Conservation (phyloP, 2,888 invertebrate species). For the Phlogophora meticulosa region DNA sequence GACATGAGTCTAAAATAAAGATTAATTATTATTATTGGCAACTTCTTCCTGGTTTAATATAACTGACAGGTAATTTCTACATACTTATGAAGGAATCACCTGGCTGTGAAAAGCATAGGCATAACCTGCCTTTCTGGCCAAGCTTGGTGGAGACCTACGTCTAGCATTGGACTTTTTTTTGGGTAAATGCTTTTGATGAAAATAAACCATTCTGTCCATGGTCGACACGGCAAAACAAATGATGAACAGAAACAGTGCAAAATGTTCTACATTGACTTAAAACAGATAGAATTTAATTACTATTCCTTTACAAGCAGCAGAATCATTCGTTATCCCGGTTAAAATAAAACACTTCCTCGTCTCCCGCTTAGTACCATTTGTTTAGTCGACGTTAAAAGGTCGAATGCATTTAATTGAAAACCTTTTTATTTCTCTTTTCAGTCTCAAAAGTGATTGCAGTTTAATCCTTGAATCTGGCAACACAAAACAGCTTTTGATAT, state of each 20-base stretch:
- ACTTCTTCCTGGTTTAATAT: too few species aligned
- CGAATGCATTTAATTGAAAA: slow-evolving; percentile 75
- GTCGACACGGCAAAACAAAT: neutral
- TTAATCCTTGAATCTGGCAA: slow-evolving; percentile 47
- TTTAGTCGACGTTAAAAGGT: slow-evolving; percentile 65
- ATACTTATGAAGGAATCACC: too few species aligned
- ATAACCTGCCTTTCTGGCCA: too few species aligned
- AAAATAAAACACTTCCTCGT: slow-evolving; percentile 63
- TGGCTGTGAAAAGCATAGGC: too few species aligned
- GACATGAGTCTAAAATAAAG: too few species aligned
- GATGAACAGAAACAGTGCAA: neutral
- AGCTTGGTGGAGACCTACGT: too few species aligned
- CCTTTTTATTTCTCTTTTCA: slow-evolving; percentile 66
- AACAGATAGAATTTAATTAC: slow-evolving; percentile 49
- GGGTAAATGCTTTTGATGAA: too few species aligned
- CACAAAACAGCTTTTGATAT: slow-evolving; percentile 24
- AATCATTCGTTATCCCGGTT: slow-evolving; percentile 59
- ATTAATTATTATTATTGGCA: too few species aligned
- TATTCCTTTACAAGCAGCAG: slow-evolving; percentile 35
- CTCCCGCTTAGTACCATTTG: slow-evolving; percentile 68
- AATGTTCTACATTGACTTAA: neutral
- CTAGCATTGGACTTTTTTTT: too few species aligned
- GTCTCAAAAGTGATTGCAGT: slow-evolving; percentile 71
- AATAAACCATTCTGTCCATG: too few species aligned
- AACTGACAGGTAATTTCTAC: too few species aligned